Percentiles rank a stretch among this genome's conserved stretches.
Evolutionary conservation across 2,113 vertebrate genomes (phyloP).

Genomic region (Rhea pennata): DNA sequence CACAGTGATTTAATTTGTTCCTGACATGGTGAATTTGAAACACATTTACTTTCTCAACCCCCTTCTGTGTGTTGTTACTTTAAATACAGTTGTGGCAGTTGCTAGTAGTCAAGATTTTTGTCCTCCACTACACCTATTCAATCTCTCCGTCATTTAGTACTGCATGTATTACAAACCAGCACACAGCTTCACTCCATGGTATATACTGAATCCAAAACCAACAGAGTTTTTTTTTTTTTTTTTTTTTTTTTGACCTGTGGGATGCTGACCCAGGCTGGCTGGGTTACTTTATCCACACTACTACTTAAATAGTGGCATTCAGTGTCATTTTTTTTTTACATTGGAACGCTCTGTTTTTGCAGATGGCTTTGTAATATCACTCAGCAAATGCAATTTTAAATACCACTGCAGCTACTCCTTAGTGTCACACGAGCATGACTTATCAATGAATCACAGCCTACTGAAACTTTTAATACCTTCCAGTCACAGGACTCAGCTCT

Average conservation of each 20-base stretch:
- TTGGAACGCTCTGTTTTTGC: conserved; percentile 62
- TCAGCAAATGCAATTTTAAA: conserved; percentile 53
- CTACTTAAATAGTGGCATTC: conserved; percentile 40
- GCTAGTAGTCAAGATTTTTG: neutral
- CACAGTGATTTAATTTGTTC: neutral
- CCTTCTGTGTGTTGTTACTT: neutral
- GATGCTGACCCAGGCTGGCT: neutral
- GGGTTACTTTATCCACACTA: neutral
- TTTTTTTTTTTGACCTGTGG: neutral
- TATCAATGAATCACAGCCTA: neutral
- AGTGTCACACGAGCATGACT: neutral
- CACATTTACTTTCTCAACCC: conserved; percentile 6
- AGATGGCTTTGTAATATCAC: conserved; percentile 60
- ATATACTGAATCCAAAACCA: conserved; percentile 7
- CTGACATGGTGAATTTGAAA: neutral
- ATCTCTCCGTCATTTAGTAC: neutral
- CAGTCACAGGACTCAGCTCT: neutral
- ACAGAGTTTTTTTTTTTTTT: conserved; percentile 8
- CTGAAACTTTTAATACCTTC: conserved; percentile 6
- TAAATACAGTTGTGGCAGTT: neutral
- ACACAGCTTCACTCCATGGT: neutral
- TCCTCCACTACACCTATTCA: neutral
- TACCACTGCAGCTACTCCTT: conserved; percentile 1
- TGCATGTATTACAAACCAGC: neutral
- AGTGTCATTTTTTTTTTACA: neutral